phyloP scores from a whole-genome alignment of 1,140 invertebrate species.

The Euwallacea fornicatus region DNA sequence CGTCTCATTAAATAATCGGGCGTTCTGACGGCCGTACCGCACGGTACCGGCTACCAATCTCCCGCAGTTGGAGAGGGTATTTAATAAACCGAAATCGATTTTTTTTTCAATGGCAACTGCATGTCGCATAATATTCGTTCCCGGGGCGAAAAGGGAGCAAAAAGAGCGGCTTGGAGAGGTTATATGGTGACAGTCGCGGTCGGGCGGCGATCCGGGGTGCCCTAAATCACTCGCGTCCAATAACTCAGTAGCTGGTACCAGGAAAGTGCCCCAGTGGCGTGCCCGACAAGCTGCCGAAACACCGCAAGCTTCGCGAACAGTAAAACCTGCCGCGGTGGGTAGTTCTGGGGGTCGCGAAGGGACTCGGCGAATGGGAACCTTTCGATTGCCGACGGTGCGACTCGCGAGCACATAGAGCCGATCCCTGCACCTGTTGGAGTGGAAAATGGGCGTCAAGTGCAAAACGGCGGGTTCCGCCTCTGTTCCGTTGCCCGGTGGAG shows the following conservation, averaged over 20 bases:
- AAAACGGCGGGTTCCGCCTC: not conserved
- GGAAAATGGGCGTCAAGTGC: not conserved
- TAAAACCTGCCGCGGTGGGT: not conserved
- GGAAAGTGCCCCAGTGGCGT: slow-evolving; percentile 3
- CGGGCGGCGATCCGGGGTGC: slow-evolving; percentile 5
- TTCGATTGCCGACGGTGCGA: too few species aligned
- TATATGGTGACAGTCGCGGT: slow-evolving; percentile 25
- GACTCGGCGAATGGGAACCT: too few species aligned
- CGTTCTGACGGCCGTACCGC: not conserved
- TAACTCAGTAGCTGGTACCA: slow-evolving; percentile 15
- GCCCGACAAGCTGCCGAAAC: too few species aligned
- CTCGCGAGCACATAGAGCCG: too few species aligned
- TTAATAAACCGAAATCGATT: not conserved
- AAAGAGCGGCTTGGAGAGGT: not conserved
- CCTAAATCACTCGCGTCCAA: slow-evolving; percentile 17
- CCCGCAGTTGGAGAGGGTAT: too few species aligned
- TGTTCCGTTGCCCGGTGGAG: not conserved
- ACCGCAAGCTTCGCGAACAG: too few species aligned
- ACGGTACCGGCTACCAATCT: not conserved
- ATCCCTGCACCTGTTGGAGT: too few species aligned
- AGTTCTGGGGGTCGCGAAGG: not conserved
- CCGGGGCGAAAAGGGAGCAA: slow-evolving; percentile 3
- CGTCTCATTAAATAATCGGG: slow-evolving; percentile 16
- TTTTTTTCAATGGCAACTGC: not conserved
- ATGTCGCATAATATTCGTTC: slow-evolving; percentile 12